Base-by-base conservation (phyloP, 1,140 invertebrate species). In the Brachionus rubens region DNA sequence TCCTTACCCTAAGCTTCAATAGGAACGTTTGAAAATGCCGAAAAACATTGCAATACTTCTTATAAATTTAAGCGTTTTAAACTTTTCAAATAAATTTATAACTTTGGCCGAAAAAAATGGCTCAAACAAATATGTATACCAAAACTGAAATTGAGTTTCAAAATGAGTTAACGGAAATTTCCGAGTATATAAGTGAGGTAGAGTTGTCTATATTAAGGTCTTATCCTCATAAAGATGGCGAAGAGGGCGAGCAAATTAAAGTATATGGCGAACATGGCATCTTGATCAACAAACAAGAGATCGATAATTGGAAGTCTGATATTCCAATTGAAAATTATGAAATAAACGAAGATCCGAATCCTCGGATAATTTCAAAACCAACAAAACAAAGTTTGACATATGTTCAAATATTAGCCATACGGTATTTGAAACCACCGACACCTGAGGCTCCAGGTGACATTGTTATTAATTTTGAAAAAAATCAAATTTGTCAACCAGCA, bases 381-480 rank as follows among this genome's bases (percentile, higher is more conserved):
- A 47, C 46, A 33, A 14, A 7, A 2, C 10, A 62, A 21, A 30
- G 28, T 3, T 16, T 76, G 19, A 19, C 24, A 21, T 76, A 76
- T 40, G 47, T 33, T 19, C 75, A 76, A 76, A 36, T 62, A 33
- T 40, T 76, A 21, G 54, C 36, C 16, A 54, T 76, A 9, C 21
- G 75, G n/a, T 76, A 76, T 48, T 50, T 76, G 19, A 46, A 76
- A 46, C 75, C 75, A 33, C 54, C 54, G 2, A 47, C 75, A 12
- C 75, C 75, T 24, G 48, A 52, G 26, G 30, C 41, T 24, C 75
- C 75, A 14, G 75, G 52, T 14, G 50, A 54, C n/a, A 59, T 76
- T 36, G 33, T 76, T 19, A 76, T 76, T 6, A 59, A 59, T 0
- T 40, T 62, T 26, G 24, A 56, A 48, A 33, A 26, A 33, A 24